These are phyloP conservation scores for Sebastes variabilis DNA, from an alignment of 2,797 vertebrate genomes.

Conservation along the genomic window DNA sequence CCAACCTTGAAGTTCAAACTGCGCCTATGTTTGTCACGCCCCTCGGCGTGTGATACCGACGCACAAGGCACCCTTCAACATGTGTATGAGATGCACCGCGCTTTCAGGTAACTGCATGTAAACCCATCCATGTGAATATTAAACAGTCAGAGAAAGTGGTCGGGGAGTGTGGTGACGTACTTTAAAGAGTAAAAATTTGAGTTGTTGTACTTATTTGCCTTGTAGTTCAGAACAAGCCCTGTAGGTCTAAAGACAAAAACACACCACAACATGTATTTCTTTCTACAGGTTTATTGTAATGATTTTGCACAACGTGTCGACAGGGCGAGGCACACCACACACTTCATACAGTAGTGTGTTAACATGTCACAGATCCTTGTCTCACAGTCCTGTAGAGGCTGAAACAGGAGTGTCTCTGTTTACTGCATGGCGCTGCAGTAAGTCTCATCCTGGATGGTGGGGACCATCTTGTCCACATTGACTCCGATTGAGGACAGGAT, in stretches of 20 bases:
- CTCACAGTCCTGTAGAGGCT: slow-evolving; percentile 1
- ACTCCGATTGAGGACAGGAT: slow-evolving; percentile 44
- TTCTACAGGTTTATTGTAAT: slow-evolving; percentile 43
- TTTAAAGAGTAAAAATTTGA: background rate
- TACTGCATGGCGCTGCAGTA: slow-evolving; percentile 56
- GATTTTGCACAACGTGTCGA: background rate
- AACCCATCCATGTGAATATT: too few relatives aligned
- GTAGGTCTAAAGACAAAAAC: background rate
- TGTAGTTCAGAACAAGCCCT: background rate
- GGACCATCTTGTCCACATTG: slow-evolving; percentile 21
- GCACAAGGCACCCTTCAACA: too few relatives aligned
- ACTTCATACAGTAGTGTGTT: background rate
- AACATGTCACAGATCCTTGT: background rate
- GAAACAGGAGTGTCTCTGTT: slow-evolving; percentile 9
- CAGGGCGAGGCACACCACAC: background rate
- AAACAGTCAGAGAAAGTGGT: too few relatives aligned
- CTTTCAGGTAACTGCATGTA: too few relatives aligned
- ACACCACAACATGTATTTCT: background rate
- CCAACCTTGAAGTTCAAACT: too few relatives aligned
- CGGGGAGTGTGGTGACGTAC: too few relatives aligned
- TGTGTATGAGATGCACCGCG: too few relatives aligned
- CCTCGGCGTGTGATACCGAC: too few relatives aligned
- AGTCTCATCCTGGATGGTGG: slow-evolving; percentile 49
- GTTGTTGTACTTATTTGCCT: background rate
- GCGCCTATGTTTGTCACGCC: too few relatives aligned